Conservation (phyloP, 2,888 invertebrate genomes). For the Heteropelma amictum region DNA sequence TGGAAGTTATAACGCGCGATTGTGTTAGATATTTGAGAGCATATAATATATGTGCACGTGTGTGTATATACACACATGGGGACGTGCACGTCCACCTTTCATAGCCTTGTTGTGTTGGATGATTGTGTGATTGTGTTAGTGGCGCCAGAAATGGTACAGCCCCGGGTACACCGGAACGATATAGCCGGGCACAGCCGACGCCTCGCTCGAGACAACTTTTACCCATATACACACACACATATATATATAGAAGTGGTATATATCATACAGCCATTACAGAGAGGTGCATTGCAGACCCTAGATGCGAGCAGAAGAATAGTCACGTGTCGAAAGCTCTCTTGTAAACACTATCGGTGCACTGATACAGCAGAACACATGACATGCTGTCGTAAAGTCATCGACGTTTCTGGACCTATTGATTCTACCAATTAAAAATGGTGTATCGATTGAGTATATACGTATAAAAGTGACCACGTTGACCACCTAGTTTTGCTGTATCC, state of each 20-base stretch:
- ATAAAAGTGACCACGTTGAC: too few species aligned
- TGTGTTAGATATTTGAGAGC: not conserved
- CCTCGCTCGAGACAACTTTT: slow-evolving; percentile 18
- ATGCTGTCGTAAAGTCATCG: too few species aligned
- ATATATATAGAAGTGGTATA: slow-evolving; percentile 48
- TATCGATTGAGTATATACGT: too few species aligned
- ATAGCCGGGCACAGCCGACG: slow-evolving; percentile 35
- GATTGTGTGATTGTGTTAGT: slow-evolving; percentile 29
- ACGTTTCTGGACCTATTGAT: too few species aligned
- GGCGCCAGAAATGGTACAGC: slow-evolving; percentile 44
- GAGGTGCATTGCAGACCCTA: slow-evolving; percentile 51
- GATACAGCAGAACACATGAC: not conserved
- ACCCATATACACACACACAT: not conserved
- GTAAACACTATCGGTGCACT: slow-evolving; percentile 17
- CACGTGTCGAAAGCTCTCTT: slow-evolving; percentile 40
- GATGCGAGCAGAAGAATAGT: slow-evolving; percentile 48
- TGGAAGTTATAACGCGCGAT: slow-evolving; percentile 39
- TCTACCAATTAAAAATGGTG: too few species aligned
- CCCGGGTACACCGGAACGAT: not conserved
- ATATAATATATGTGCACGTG: not conserved
- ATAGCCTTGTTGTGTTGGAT: slow-evolving; percentile 4
- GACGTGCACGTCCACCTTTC: not conserved
- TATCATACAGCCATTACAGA: slow-evolving; percentile 52
- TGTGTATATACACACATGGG: not conserved
- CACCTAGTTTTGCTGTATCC: too few species aligned